Evolutionary conservation across 2,113 vertebrate genomes (phyloP).

Genomic region (Abramis brama): DNA sequence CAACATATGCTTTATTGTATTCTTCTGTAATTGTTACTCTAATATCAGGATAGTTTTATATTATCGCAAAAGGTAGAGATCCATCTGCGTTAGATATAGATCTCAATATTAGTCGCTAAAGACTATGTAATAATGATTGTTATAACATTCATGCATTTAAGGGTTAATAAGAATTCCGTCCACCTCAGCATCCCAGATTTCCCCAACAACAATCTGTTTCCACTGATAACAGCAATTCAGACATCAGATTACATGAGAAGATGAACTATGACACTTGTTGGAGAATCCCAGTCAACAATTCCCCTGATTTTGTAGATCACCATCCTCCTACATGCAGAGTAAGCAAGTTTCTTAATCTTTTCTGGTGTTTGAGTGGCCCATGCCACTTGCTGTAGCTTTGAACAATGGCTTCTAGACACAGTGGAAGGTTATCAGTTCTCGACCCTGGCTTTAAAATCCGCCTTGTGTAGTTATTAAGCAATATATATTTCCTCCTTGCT

Average conservation of each 20-base stretch:
- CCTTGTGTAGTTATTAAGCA: conserved; percentile 67
- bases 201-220: conserved; percentile 65
- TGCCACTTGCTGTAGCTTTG: conserved; percentile 62
- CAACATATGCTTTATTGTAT: too few species aligned
- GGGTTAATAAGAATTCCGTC: not conserved
- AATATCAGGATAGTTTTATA: too few species aligned
- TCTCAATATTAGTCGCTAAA: too few species aligned
- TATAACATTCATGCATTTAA: too few species aligned
- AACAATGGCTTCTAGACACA: conserved; percentile 66
- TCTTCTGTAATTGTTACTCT: too few species aligned
- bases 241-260: conserved; percentile 63
- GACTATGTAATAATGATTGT: too few species aligned
- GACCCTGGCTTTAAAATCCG: conserved; percentile 63
- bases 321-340: conserved; percentile 52
- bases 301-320: conserved; percentile 64
- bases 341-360: conserved; percentile 59
- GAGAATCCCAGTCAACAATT: conserved; percentile 65
- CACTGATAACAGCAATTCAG: conserved; percentile 73
- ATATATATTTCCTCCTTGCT: conserved; percentile 26
- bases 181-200: conserved; percentile 57
- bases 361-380: conserved; percentile 55
- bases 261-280: conserved; percentile 62
- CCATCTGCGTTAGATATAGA: too few species aligned
- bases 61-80: too few species aligned
- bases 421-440: conserved; percentile 71